Evolutionary conservation across 2,888 invertebrate species (phyloP).

Genomic region (Ochlodes sylvanus): DNA sequence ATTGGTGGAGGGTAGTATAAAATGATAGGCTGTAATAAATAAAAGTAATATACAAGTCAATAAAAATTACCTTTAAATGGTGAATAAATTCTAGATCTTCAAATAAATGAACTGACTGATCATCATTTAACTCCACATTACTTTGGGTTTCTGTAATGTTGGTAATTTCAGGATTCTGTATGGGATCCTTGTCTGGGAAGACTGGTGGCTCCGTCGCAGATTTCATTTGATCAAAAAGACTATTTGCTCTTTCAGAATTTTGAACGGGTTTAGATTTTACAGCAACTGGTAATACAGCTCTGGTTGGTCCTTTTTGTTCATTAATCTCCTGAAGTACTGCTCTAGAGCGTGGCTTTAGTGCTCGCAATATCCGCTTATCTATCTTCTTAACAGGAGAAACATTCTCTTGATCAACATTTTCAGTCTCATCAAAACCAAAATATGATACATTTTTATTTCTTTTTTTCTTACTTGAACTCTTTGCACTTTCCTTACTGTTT

Average conservation of each 20-base stretch:
- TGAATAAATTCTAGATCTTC: constrained; percentile 76
- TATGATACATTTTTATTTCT: constrained; percentile 62
- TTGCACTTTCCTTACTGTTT: constrained; percentile 46
- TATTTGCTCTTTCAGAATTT: constrained; percentile 60
- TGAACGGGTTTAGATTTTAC: constrained; percentile 56
- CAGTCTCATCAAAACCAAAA: constrained; percentile 80
- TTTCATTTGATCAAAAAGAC: constrained; percentile 62
- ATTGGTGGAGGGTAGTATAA: too few relatives aligned
- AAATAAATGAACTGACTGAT: constrained; percentile 75
- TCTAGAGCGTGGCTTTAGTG: constrained; percentile 57
- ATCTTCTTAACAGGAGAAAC: constrained; percentile 62
- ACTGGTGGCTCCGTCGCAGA: constrained; percentile 63
- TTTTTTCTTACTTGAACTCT: constrained; percentile 49
- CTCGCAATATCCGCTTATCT: constrained; percentile 50
- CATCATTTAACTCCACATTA: constrained; percentile 50
- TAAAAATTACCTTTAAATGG: constrained; percentile 69
- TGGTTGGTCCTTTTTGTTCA: constrained; percentile 57
- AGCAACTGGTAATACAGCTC: constrained; percentile 58
- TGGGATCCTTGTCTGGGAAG: constrained; percentile 53
- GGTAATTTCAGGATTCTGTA: constrained; percentile 46
- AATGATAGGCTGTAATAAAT: too few relatives aligned
- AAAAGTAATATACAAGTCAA: background rate
- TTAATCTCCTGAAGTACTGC: constrained; percentile 68
- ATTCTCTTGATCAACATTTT: constrained; percentile 69
- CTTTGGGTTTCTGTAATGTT: constrained; percentile 49